Conservation (phyloP, 2,797 vertebrate genomes). For the Tachyglossus aculeatus region DNA sequence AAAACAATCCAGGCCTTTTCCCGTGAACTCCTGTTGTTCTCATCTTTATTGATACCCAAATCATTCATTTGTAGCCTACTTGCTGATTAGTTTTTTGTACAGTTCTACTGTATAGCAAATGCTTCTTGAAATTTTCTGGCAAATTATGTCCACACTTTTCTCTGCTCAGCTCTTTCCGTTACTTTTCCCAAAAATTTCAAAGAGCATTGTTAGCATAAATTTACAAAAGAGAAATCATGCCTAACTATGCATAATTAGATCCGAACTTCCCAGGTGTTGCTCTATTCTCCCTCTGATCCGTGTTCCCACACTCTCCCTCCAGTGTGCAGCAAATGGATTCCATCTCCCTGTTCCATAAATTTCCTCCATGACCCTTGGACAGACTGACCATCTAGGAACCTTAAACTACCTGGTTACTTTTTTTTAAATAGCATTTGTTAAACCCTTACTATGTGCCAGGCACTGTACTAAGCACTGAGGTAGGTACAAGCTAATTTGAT, state of each 20-base stretch:
- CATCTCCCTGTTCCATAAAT: neutral
- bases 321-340: neutral
- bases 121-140: neutral
- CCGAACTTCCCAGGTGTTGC: neutral
- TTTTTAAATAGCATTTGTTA: too few relatives aligned
- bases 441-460: too few relatives aligned
- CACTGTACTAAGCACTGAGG: too few relatives aligned
- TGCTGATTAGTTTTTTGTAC: neutral
- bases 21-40: too few relatives aligned
- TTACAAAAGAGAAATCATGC: constrained; percentile 22
- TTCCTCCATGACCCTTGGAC: neutral
- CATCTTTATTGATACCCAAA: too few relatives aligned
- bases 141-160: constrained; percentile 18
- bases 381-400: too few relatives aligned
- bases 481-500: too few relatives aligned
- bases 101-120: neutral
- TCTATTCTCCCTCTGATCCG: neutral
- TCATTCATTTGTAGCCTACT: neutral
- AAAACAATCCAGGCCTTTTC: constrained; percentile 9
- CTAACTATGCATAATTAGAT: neutral
- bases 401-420: too few relatives aligned
- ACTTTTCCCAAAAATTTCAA: constrained; percentile 4
- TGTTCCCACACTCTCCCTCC: rapidly evolving
- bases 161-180: neutral
- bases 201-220: neutral